Evolutionary conservation across 2,797 vertebrate species (phyloP).

Genomic region (Rhinophrynus dorsalis): DNA sequence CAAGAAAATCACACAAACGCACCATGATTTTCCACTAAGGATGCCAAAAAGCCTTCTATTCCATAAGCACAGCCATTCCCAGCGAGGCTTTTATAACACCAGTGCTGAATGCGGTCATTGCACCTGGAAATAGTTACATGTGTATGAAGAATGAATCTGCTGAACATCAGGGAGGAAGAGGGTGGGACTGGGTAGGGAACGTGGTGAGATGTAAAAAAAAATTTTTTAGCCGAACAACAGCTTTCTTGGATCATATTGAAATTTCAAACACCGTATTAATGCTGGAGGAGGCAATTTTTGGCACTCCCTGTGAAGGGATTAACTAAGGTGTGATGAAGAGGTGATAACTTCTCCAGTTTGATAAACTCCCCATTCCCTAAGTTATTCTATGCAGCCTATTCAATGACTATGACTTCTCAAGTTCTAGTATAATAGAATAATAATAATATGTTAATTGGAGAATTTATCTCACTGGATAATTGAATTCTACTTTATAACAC

Average conservation of each 20-base stretch:
- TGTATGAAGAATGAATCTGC: conserved; percentile 39
- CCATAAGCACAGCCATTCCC: conserved; percentile 35
- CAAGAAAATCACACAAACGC: conserved; percentile 14
- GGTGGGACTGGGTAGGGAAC: conserved; percentile 21
- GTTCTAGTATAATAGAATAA: no score
- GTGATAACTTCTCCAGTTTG: no score
- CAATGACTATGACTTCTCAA: no score
- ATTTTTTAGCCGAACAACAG: conserved; percentile 10
- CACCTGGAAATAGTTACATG: conserved; percentile 43
- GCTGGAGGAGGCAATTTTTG: no score
- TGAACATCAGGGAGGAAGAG: conserved; percentile 22
- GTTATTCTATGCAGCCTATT: no score
- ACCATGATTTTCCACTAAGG: conserved; percentile 22
- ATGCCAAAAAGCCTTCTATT: conserved; percentile 37
- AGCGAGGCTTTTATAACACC: conserved; percentile 41
- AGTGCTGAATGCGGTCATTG: conserved; percentile 30
- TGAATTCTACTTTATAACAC: no score
- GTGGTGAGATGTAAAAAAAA: conserved; percentile 8
- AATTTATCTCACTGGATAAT: no score
- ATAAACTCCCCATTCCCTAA: no score
- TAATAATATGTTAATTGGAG: no score
- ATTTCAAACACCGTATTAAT: conserved; percentile 11
- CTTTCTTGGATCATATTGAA: conserved; percentile 11
- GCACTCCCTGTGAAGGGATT: no score
- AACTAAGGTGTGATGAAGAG: no score